These are phyloP conservation scores for Dorcus hopei DNA, from an alignment of 2,888 invertebrate species.

Conservation along the genomic window DNA sequence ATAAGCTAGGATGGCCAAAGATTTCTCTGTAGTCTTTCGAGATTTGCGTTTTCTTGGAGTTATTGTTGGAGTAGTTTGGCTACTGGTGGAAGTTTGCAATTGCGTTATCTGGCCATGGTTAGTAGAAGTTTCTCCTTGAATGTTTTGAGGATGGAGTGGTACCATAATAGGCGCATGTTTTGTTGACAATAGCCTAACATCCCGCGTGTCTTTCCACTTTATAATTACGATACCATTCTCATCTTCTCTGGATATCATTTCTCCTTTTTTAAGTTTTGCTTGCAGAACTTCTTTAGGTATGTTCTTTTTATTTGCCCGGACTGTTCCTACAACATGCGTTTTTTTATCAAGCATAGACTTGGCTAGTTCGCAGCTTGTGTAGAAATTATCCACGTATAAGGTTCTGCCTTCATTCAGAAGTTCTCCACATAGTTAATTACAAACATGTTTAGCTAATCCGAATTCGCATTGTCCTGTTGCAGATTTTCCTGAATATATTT, in stretches of 20 bases:
- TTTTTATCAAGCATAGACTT: constrained; percentile 27
- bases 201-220: constrained; percentile 36
- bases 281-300: constrained; percentile 26
- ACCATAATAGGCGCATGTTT: constrained; percentile 34
- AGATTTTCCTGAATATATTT: constrained; percentile 16
- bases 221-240: constrained; percentile 35
- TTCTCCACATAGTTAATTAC: constrained; percentile 4
- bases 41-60: constrained; percentile 6
- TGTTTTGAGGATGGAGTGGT: not conserved
- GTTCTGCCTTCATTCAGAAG: constrained; percentile 15
- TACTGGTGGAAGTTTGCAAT: not conserved
- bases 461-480: constrained; percentile 13
- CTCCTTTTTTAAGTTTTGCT: constrained; percentile 27
- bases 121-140: not conserved
- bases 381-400: constrained; percentile 27
- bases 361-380: constrained; percentile 27
- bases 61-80: not conserved
- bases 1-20: constrained; percentile 30
- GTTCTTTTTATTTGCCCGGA: constrained; percentile 27
- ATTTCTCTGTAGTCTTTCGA: constrained; percentile 22
- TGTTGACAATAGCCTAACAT: constrained; percentile 36
- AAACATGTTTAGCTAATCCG: constrained; percentile 11
- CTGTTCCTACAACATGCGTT: constrained; percentile 34
- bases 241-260: constrained; percentile 33
- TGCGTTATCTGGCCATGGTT: not conserved